Conservation (phyloP, 1,140 invertebrate genomes). For the Pseudachorutes palmiensis region DNA sequence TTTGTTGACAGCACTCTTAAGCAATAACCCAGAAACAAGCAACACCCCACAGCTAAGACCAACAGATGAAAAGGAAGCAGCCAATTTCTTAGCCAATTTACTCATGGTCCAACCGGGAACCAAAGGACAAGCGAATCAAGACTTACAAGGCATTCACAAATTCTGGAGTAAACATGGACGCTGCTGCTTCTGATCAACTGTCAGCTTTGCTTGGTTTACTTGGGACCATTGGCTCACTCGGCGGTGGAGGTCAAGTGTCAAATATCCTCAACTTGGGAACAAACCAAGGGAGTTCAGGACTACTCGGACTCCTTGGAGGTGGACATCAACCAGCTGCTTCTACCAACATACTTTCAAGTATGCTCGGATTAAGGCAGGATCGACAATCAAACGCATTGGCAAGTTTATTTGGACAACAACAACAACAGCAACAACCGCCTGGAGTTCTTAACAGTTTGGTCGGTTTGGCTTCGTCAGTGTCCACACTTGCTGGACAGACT, state of each 20-base stretch:
- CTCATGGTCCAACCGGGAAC: constrained; percentile 4
- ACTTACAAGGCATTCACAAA: constrained; percentile 24
- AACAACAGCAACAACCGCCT: constrained; percentile 6
- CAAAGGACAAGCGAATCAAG: constrained; percentile 10
- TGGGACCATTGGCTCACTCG: too few relatives aligned
- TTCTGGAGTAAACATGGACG: constrained; percentile 7
- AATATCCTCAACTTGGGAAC: too few relatives aligned
- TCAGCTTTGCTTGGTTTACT: constrained; percentile 20
- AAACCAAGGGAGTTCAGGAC: too few relatives aligned
- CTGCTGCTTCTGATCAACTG: constrained; percentile 25
- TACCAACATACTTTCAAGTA: too few relatives aligned
- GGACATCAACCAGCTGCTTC: too few relatives aligned
- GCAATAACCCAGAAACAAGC: background rate
- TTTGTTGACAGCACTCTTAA: constrained; percentile 10
- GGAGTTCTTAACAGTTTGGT: constrained; percentile 22
- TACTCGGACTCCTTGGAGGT: constrained; percentile 20
- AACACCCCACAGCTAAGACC: background rate
- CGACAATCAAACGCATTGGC: background rate
- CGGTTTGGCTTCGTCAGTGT: constrained; percentile 21
- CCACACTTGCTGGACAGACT: constrained; percentile 4
- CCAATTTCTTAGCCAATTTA: constrained; percentile 21
- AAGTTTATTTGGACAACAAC: constrained; percentile 8
- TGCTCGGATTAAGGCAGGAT: too few relatives aligned
- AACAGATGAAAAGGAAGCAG: constrained; percentile 13
- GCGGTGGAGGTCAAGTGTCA: too few relatives aligned